A percentile compares a stretch with the other conserved stretches of the same genome.
These are phyloP conservation scores for Drosophila pruinosa DNA, from an alignment of 1,140 invertebrate genomes.

Conservation along the genomic window DNA sequence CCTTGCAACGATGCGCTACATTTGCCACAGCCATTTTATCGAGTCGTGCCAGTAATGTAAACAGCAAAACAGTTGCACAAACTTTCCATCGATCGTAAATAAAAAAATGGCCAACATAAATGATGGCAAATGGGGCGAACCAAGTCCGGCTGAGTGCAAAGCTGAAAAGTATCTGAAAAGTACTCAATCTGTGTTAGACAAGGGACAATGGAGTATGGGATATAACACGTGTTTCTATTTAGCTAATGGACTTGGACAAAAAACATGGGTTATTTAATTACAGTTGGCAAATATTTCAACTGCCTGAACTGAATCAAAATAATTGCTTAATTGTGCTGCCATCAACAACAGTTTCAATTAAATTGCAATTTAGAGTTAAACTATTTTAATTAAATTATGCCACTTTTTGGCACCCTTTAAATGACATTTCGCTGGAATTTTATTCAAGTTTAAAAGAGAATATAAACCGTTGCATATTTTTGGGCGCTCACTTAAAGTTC, in stretches of 20 bases:
- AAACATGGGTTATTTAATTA: neutral
- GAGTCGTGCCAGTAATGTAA: slow-evolving; percentile 26
- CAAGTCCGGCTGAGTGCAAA: neutral
- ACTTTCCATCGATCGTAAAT: slow-evolving; percentile 45
- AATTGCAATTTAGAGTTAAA: neutral
- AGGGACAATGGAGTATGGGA: neutral
- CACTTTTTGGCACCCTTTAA: too few relatives aligned
- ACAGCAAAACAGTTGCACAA: slow-evolving; percentile 35
- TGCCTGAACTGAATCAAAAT: neutral
- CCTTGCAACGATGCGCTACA: slow-evolving; percentile 54
- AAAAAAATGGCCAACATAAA: slow-evolving; percentile 55
- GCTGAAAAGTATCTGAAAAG: slow-evolving; percentile 3
- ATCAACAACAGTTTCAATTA: neutral
- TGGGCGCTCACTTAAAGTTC: slow-evolving; percentile 28
- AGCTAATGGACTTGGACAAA: slow-evolving; percentile 6
- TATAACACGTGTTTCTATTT: neutral
- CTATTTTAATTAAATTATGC: neutral
- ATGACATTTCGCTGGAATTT: slow-evolving; percentile 1
- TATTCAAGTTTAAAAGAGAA: neutral
- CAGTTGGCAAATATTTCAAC: neutral
- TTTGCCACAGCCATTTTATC: slow-evolving; percentile 44
- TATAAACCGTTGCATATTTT: slow-evolving; percentile 17
- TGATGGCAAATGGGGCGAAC: slow-evolving; percentile 48
- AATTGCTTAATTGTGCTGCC: too few relatives aligned
- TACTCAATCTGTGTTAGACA: neutral